Conservation (phyloP, 2,888 invertebrate genomes). For the Meghimatium bilineatum region DNA sequence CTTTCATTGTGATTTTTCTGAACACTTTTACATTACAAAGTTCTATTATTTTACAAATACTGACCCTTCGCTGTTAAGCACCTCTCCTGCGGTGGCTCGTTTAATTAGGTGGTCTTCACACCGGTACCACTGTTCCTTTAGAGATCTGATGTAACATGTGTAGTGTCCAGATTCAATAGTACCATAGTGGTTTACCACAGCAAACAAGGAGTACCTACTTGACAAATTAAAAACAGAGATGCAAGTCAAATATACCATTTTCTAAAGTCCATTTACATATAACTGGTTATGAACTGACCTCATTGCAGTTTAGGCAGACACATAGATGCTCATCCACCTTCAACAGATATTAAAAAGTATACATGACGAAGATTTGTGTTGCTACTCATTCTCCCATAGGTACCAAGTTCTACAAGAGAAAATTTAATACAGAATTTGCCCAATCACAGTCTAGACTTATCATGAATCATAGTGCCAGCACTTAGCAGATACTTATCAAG, state of each 20-base stretch:
- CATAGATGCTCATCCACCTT: too few relatives aligned
- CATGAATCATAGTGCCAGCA: too few relatives aligned
- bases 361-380: too few relatives aligned
- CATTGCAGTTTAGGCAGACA: too few relatives aligned
- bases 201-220: constrained; percentile 91
- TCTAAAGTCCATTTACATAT: background rate
- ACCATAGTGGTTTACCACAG: constrained; percentile 97
- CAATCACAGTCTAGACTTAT: too few relatives aligned
- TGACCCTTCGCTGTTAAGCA: constrained; percentile 96
- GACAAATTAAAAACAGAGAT: background rate
- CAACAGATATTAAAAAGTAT: too few relatives aligned
- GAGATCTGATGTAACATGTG: constrained; percentile 95
- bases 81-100: constrained; percentile 90
- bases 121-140: constrained; percentile 84
- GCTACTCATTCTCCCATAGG: too few relatives aligned
- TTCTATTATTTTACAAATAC: background rate
- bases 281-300: too few relatives aligned
- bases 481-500: too few relatives aligned
- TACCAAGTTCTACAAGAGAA: too few relatives aligned
- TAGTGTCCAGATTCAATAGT: constrained; percentile 96
- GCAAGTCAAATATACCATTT: background rate
- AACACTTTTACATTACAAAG: background rate
- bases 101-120: constrained; percentile 97
- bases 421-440: too few relatives aligned
- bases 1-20: too few relatives aligned